Evolutionary conservation across 92 coral and sea anemone genomes (phyloP), one percentile per base, ranked within the genome.

Genomic region (Montipora capitata): DNA sequence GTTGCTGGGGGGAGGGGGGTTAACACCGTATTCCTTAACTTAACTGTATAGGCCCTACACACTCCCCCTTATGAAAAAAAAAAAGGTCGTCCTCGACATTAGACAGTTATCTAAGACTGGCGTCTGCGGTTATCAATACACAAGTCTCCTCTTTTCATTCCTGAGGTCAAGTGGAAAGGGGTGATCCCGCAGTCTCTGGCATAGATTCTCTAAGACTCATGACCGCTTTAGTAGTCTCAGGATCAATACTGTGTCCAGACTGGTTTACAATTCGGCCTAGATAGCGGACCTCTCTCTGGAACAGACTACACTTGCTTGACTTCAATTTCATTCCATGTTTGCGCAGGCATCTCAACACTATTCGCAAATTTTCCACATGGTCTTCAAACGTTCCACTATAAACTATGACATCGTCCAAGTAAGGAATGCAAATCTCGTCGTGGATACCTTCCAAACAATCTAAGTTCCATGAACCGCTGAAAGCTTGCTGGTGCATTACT

Each of bases 321-420:
- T 69, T 87, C 17, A 87, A 42, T 16, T 87, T 87, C 2, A 79
- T 72, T 18, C 91, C 91, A 80, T 87, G 74, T 27, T 58, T 57
- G 10, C 41, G 73, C 40, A 87, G 44, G 7, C 86, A 78, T 38
- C 77, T 79, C 16, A 79, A 65, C 52, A 79, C 84, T 78, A 48
- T 78, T 13, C 86, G 85, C 9, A 89, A 52, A 64, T 89, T 74
- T 45, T 84, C 90, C 70, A 89, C 90, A 49, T 89, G 90, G 12
- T 84, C 90, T 79, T 89, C 86, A 52, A 84, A 89, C 8, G 93
- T 74, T 49, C 49, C 77, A 42, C 90, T 77, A 58, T 64, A 85
- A 20, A 85, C 90, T 66, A 86, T 86, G 59, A 74, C 79, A 45
- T 85, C 93, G 49, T 78, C 93, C 63, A 90, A 54, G 65, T 89